These are phyloP conservation scores for Mimas tiliae DNA, from an alignment of 2,888 invertebrate genomes.

Conservation along the genomic window DNA sequence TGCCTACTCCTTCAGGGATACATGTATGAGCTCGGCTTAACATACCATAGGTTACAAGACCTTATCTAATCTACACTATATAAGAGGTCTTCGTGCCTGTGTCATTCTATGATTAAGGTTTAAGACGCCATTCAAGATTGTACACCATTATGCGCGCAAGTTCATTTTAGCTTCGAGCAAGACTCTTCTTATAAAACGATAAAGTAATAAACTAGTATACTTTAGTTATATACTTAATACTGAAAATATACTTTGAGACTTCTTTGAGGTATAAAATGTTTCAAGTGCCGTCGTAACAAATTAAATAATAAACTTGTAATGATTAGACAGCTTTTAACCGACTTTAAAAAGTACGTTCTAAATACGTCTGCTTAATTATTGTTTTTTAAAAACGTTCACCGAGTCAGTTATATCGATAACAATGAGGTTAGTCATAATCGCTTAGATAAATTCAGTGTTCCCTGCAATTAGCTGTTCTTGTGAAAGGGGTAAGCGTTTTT, in stretches of 20 bases:
- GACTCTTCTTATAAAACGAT: neutral
- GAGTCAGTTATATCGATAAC: too few species aligned
- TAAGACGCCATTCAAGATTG: neutral
- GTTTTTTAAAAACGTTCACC: too few species aligned
- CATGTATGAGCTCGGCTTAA: neutral
- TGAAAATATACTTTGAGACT: neutral
- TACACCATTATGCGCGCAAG: neutral
- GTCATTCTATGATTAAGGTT: neutral
- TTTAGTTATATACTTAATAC: neutral
- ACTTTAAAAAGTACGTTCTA: too few species aligned
- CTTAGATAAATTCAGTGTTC: constrained; percentile 3
- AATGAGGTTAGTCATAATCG: too few species aligned
- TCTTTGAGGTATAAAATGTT: too few species aligned
- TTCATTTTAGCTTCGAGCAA: constrained; percentile 3
- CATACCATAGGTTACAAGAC: neutral
- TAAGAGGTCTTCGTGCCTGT: neutral
- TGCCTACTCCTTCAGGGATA: too few species aligned
- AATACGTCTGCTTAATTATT: too few species aligned
- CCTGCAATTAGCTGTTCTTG: constrained; percentile 28
- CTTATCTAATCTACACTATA: neutral
- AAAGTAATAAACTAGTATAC: neutral
- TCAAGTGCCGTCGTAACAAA: neutral
- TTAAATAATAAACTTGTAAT: too few species aligned
- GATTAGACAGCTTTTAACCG: too few species aligned
- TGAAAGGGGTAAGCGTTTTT: constrained; percentile 33